These are phyloP conservation scores for Ceraclea dissimilis DNA, from an alignment of 2,888 invertebrate genomes.

Conservation along the genomic window DNA sequence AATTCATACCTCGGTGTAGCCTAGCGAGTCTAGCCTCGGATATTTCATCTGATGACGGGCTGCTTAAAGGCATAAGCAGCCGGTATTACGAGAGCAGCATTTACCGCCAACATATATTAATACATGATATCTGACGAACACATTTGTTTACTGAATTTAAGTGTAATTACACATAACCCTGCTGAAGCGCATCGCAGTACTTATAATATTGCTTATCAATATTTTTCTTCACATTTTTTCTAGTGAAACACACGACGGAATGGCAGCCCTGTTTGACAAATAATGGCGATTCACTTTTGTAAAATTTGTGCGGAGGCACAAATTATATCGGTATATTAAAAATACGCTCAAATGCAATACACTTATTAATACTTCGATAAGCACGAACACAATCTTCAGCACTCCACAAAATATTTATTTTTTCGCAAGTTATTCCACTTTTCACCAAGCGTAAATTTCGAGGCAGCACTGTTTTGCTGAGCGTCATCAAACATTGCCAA, in stretches of 20 bases:
- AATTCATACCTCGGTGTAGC: neutral
- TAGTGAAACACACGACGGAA: conserved; percentile 10
- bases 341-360: no score
- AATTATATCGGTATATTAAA: no score
- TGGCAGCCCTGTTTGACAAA: conserved; percentile 15
- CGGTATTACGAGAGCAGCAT: neutral
- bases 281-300: conserved; percentile 15
- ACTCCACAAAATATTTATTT: no score
- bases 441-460: conserved; percentile 10
- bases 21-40: neutral
- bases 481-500: conserved; percentile 23
- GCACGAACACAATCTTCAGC: no score
- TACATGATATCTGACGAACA: neutral
- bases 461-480: conserved; percentile 21
- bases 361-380: no score
- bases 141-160: neutral
- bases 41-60: neutral
- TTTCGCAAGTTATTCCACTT: neutral
- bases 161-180: neutral
- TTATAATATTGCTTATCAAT: conserved; percentile 11
- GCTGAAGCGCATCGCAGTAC: conserved; percentile 3
- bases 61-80: neutral
- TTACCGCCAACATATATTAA: neutral
- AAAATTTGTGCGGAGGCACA: no score
- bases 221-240: conserved; percentile 5